phyloP scores from a whole-genome alignment of 2,113 vertebrate genomes.

The Nymphicus hollandicus region DNA sequence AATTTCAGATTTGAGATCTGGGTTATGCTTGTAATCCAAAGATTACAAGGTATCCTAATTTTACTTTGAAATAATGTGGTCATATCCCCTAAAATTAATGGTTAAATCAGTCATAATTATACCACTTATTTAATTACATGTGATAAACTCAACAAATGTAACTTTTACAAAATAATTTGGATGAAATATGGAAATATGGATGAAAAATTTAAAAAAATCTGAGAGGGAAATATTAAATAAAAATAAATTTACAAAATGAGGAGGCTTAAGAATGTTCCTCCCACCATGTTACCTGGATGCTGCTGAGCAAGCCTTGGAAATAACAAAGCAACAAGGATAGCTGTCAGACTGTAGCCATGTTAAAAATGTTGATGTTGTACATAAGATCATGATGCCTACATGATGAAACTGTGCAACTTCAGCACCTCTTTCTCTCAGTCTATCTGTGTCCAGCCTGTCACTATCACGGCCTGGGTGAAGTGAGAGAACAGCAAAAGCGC shows the following conservation, averaged over 20 bases:
- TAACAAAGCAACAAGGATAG: background rate
- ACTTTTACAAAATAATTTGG: background rate
- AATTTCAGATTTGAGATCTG: background rate
- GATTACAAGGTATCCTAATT: background rate
- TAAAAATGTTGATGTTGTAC: background rate
- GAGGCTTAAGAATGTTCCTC: background rate
- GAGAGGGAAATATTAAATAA: background rate
- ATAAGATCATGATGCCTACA: background rate
- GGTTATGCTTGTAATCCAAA: background rate
- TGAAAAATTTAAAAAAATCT: background rate
- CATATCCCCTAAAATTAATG: background rate
- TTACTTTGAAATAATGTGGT: background rate
- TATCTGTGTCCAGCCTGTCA: background rate
- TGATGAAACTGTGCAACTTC: background rate
- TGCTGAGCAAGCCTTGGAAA: background rate
- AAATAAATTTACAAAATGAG: background rate
- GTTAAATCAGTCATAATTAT: background rate
- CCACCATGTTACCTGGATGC: background rate
- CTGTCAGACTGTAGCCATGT: background rate
- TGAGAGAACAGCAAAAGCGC: rapidly evolving
- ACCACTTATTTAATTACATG: background rate
- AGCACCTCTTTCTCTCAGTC: background rate
- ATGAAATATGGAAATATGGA: background rate
- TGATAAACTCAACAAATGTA: background rate
- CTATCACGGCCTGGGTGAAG: background rate